Conservation (phyloP, 2,888 invertebrate species). For the Volucella inflata region DNA sequence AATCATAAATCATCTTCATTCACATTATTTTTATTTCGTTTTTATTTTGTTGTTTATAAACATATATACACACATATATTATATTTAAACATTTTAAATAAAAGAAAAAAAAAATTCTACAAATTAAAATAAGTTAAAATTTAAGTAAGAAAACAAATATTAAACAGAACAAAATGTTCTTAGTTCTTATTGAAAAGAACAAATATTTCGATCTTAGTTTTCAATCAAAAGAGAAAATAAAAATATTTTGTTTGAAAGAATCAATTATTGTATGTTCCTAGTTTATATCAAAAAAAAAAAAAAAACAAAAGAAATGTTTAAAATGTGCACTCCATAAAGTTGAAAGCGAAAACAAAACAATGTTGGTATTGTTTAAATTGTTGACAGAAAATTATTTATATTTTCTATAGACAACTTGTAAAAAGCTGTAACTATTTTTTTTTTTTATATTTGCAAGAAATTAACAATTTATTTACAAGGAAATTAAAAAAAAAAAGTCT, state of each 20-base stretch:
- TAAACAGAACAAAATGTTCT: conserved; percentile 37
- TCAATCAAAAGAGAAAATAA: conserved; percentile 35
- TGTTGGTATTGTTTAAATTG: conserved; percentile 46
- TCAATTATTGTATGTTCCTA: conserved; percentile 65
- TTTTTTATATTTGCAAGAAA: conserved; percentile 44
- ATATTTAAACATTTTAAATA: conserved; percentile 41
- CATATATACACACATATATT: conserved; percentile 51
- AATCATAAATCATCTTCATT: conserved; percentile 55
- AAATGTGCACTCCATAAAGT: conserved; percentile 35
- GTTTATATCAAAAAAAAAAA: conserved; percentile 55
- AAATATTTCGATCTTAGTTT: conserved; percentile 49
- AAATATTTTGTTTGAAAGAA: conserved; percentile 53
- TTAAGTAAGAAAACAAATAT: conserved; percentile 41
- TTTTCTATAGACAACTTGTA: conserved; percentile 23
- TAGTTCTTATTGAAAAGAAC: conserved; percentile 35
- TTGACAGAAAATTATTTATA: conserved; percentile 28
- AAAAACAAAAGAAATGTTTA: conserved; percentile 19
- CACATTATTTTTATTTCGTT: conserved; percentile 48
- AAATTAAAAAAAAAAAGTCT: neutral
- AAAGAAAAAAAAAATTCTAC: conserved; percentile 51
- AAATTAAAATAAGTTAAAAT: conserved; percentile 64
- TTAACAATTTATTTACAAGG: conserved; percentile 58
- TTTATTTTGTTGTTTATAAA: conserved; percentile 62
- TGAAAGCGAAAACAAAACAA: conserved; percentile 11
- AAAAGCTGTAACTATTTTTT: conserved; percentile 48